Evolutionary conservation across 2,888 invertebrate genomes (phyloP).

Genomic region (Automeris io): DNA sequence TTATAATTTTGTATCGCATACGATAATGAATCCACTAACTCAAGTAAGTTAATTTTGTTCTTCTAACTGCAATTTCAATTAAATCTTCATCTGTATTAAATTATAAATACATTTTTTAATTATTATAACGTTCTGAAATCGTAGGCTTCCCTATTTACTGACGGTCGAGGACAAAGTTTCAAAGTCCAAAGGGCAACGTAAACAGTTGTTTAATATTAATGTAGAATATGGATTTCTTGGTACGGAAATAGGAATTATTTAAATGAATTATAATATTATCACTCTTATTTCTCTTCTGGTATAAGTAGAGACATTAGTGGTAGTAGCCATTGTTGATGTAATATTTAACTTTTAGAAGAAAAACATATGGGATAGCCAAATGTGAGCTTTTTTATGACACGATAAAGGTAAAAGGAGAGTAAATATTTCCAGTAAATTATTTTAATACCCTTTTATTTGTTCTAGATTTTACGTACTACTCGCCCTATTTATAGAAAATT

Average conservation of each 20-base stretch:
- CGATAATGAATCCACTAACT: conserved; percentile 47
- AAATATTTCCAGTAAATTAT: neutral
- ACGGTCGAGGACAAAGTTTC: neutral
- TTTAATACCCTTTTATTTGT: conserved; percentile 7
- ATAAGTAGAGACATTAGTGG: too few species aligned
- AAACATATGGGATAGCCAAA: neutral
- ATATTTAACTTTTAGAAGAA: too few species aligned
- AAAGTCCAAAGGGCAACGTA: conserved; percentile 33
- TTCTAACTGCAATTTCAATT: neutral
- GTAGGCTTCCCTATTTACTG: neutral
- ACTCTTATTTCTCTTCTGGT: too few species aligned
- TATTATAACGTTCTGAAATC: neutral
- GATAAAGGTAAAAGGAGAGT: neutral
- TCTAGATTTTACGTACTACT: conserved; percentile 48
- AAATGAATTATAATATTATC: too few species aligned
- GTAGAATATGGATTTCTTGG: too few species aligned
- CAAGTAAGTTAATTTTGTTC: conserved; percentile 35
- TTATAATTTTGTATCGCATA: too few species aligned
- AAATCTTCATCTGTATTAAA: neutral
- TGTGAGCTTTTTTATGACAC: neutral
- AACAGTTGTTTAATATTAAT: too few species aligned
- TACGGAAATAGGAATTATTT: too few species aligned
- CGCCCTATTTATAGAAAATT: conserved; percentile 54
- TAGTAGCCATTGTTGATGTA: too few species aligned
- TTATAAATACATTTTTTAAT: neutral